Percentiles rank a stretch among this genome's conserved stretches.
Evolutionary conservation across 2,797 vertebrate species (phyloP).

Genomic region (Mico argentatus): DNA sequence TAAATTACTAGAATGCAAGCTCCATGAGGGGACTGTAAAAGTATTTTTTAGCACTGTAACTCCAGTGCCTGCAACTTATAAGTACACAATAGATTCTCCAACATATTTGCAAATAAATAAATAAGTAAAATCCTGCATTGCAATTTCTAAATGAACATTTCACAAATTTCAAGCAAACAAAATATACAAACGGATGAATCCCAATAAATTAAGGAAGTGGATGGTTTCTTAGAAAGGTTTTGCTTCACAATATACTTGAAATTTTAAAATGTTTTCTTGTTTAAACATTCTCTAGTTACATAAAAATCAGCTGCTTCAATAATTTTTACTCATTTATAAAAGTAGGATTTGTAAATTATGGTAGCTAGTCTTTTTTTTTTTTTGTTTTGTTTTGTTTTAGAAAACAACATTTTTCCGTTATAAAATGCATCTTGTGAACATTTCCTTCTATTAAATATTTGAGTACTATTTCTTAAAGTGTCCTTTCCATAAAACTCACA

Average conservation of each 20-base stretch:
- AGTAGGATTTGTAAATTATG: background rate
- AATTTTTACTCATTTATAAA: background rate
- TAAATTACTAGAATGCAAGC: background rate
- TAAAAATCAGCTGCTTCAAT: background rate
- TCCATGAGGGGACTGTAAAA: background rate
- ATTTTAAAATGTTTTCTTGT: background rate
- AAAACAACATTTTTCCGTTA: background rate
- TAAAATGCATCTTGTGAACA: background rate
- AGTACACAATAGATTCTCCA: background rate
- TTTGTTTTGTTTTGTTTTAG: background rate
- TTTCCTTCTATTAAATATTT: slow-evolving; percentile 20
- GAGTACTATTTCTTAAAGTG: background rate
- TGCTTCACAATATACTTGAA: background rate
- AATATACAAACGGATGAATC: background rate
- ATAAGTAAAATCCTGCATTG: background rate
- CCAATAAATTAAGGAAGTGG: background rate
- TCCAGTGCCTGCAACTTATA: background rate
- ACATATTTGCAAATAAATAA: background rate
- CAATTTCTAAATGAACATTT: background rate
- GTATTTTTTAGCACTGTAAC: background rate
- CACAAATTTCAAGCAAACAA: background rate
- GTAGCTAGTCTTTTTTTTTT: background rate
- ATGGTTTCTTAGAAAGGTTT: slow-evolving; percentile 37
- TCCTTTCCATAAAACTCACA: background rate
- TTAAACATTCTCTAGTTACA: background rate